These are phyloP conservation scores for Drosophila triauraria DNA, from an alignment of 1,140 invertebrate species.

Conservation along the genomic window DNA sequence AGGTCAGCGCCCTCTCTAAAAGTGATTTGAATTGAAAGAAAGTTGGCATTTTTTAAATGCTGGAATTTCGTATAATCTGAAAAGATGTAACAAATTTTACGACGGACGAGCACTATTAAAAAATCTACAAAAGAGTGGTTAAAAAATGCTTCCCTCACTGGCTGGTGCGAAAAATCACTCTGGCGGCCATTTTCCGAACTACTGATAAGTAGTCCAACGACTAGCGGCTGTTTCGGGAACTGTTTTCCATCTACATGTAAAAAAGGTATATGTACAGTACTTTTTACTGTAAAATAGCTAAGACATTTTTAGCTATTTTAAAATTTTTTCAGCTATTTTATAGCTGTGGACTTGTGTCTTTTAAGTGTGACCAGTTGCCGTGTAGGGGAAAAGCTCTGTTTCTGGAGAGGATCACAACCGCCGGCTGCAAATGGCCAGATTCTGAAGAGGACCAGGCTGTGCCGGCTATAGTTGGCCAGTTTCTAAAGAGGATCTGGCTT, in stretches of 20 bases:
- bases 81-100: neutral
- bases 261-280: neutral
- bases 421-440: too few relatives aligned
- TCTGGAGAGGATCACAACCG: too few relatives aligned
- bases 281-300: neutral
- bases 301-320: too few relatives aligned
- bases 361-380: too few relatives aligned
- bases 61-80: too few relatives aligned
- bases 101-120: neutral
- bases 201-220: neutral
- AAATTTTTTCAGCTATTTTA: too few relatives aligned
- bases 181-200: neutral
- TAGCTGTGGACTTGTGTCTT: too few relatives aligned
- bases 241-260: neutral
- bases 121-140: neutral
- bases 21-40: neutral
- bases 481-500: too few relatives aligned
- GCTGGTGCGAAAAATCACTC: neutral
- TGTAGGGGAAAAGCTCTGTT: too few relatives aligned
- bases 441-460: too few relatives aligned
- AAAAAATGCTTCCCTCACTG: neutral
- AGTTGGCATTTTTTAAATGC: neutral
- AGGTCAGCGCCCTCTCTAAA: conserved; percentile 11
- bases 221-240: neutral
- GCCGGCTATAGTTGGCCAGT: too few relatives aligned